Evolutionary conservation across 2,113 vertebrate genomes (phyloP).

Genomic region (Corydoras sp.): DNA sequence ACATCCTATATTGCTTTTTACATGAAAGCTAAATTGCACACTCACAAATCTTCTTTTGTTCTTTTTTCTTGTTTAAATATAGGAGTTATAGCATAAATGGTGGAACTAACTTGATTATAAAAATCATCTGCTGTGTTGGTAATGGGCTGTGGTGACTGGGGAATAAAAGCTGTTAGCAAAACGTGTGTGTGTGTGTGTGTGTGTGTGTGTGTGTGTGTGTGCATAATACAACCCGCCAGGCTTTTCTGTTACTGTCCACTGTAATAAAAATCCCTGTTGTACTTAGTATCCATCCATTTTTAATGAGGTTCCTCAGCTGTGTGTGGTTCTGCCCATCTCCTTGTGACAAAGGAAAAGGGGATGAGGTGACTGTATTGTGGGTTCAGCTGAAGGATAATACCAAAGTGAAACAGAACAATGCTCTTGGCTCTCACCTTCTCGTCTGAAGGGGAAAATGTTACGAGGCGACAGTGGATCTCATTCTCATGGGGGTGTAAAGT

Average conservation of each 20-base stretch:
- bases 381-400: constrained; percentile 13
- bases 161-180: constrained; percentile 57
- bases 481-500: constrained; percentile 29
- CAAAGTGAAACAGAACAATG: constrained; percentile 29
- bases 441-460: constrained; percentile 6
- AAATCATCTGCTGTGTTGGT: constrained; percentile 51
- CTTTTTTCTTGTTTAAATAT: constrained; percentile 46
- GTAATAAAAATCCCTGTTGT: constrained; percentile 67
- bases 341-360: constrained; percentile 24
- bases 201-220: constrained; percentile 38
- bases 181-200: constrained; percentile 33
- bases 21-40: neutral
- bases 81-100: constrained; percentile 60
- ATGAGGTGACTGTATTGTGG: constrained; percentile 14
- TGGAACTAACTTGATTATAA: constrained; percentile 58
- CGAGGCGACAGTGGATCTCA: constrained; percentile 24
- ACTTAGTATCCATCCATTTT: constrained; percentile 74
- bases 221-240: constrained; percentile 53
- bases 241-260: constrained; percentile 54
- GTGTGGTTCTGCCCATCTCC: constrained; percentile 16
- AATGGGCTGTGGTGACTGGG: constrained; percentile 56
- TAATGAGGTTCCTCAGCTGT: constrained; percentile 65
- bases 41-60: constrained; percentile 1
- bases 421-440: constrained; percentile 27
- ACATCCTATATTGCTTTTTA: no score